Evolutionary conservation across 2,113 vertebrate species (phyloP), one percentile per base, ranked within the genome.

Genomic region (Crypturellus undulatus): DNA sequence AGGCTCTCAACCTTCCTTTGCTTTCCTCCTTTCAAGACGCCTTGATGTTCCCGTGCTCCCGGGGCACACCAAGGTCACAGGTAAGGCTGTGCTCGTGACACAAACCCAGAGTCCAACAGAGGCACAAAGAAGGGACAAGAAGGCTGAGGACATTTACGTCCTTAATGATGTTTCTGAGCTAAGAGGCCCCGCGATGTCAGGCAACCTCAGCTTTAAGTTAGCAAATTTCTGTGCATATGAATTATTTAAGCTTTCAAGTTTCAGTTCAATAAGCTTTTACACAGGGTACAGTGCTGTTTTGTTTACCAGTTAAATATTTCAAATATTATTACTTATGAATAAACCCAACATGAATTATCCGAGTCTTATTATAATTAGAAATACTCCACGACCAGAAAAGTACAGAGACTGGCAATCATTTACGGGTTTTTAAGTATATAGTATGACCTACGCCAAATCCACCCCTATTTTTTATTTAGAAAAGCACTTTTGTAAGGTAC

Each of bases 231-330:
- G 69, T 14, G 14, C 9, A 40, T 25, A 36, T 63, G 20, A 84
- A 90, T 92, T 87, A 90, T 77, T 89, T 78, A 90, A 82, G 45
- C n/a, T 82, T 92, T 75, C 79, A 68, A 92, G 81, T 20, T 51
- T 80, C 38, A 42, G 45, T 36, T 84, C 25, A 73, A 63, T 43
- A 68, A 17, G 12, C 38, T 84, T 70, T 43, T 19, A 90, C 56
- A 51, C 6, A 85, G 79, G 76, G 58, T 13, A 79, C 38, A 78
- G 25, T 59, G 12, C 19, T 84, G 12, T 79, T 96, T 90, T 89
- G 51, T 75, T 84, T 54, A 76, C 17, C 28, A 83, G n/a, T 70
- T 79, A 91, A 89, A 75, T 47, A 80, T 77, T 90, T 84, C 11
- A 94, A 88, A 62, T 40, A 80, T 22, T 79, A 85, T 36, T 51